Conservation (phyloP, 2,113 vertebrate species). For the Chinchilla lanigera region DNA sequence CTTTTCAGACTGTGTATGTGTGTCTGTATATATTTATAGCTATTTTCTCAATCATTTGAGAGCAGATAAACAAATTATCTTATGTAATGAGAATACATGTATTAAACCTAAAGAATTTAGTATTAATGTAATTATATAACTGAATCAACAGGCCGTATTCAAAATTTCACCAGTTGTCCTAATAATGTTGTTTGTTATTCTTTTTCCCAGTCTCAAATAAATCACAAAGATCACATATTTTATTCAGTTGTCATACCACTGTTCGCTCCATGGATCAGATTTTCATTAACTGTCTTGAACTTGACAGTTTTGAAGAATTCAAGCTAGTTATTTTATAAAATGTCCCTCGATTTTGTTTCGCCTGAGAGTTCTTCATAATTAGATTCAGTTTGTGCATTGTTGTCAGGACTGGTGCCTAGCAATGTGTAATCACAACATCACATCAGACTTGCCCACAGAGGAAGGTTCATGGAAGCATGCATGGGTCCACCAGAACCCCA, state of each 20-base stretch:
- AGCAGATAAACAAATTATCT: not conserved
- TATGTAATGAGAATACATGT: not conserved
- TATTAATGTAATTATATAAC: not conserved
- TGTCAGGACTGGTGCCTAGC: not conserved
- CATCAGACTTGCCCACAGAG: not conserved
- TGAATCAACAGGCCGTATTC: not conserved
- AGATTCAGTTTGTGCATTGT: not conserved
- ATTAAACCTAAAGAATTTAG: not conserved
- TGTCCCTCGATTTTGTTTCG: not conserved
- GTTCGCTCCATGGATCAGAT: not conserved
- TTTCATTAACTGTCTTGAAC: not conserved
- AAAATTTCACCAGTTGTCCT: not conserved
- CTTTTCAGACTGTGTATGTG: not conserved
- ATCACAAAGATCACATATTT: not conserved
- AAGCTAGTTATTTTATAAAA: constrained; percentile 4
- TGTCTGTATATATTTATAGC: not conserved
- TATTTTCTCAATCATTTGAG: not conserved
- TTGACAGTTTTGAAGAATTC: not conserved
- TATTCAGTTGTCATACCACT: not conserved
- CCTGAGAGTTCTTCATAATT: not conserved
- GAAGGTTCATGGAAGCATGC: not conserved
- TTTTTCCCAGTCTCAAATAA: not conserved
- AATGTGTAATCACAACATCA: not conserved
- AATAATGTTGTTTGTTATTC: not conserved
- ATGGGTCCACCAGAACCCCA: not conserved